Percentiles rank a stretch among this genome's conserved stretches.
Evolutionary conservation across 1,140 invertebrate species (phyloP).

Genomic region (Choristoneura fumiferana): DNA sequence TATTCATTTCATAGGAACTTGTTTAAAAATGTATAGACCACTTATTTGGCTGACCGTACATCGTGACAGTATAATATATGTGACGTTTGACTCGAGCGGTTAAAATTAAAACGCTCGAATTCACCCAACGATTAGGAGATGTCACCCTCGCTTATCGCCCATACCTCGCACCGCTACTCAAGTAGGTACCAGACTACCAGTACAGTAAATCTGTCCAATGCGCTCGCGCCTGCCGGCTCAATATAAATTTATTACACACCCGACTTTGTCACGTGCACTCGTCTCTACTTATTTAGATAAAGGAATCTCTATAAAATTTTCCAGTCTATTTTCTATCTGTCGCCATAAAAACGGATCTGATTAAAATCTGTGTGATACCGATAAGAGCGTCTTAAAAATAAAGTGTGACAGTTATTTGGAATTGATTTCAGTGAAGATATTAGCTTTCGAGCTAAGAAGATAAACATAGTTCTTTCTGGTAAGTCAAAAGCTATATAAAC

Average conservation of each 20-base stretch:
- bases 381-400: constrained; percentile 3
- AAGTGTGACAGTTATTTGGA: constrained; percentile 3
- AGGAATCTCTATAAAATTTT: constrained; percentile 10
- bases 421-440: neutral
- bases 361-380: constrained; percentile 2
- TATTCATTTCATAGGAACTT: no score
- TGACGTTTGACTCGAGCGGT: no score
- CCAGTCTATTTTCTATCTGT: neutral
- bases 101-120: no score
- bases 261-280: constrained; percentile 41
- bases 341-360: neutral
- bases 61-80: no score
- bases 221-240: constrained; percentile 37
- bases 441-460: neutral
- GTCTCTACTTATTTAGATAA: constrained; percentile 33
- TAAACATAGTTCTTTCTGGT: neutral
- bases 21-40: no score
- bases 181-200: constrained; percentile 45
- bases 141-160: constrained; percentile 7
- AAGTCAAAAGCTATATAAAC: neutral
- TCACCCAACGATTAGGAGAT: no score
- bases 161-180: constrained; percentile 25
- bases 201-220: constrained; percentile 45
- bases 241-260: constrained; percentile 59
- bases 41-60: no score